Percentiles rank a stretch among this genome's conserved stretches.
Evolutionary conservation across 2,113 vertebrate species (phyloP).

Genomic region (Phodopus roborovskii): DNA sequence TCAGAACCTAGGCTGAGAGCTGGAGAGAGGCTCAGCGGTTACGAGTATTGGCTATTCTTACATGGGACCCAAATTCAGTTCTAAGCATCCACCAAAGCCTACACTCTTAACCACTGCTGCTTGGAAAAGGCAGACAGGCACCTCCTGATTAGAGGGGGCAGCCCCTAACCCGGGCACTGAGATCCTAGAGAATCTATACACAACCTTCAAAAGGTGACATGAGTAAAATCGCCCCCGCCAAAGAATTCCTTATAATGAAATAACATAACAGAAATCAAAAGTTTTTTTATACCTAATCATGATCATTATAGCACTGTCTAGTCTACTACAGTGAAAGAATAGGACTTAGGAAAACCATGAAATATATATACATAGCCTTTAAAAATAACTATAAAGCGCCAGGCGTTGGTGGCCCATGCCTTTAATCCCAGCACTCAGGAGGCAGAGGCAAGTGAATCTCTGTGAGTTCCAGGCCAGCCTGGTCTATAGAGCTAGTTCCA

Average conservation of each 20-base stretch:
- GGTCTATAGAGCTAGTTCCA: too few relatives aligned
- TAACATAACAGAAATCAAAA: slow-evolving; percentile 24
- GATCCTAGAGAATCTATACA: background rate
- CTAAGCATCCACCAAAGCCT: background rate
- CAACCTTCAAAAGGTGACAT: background rate
- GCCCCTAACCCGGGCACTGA: background rate
- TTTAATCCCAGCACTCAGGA: too few relatives aligned
- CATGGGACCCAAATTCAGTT: background rate
- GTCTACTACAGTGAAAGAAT: background rate
- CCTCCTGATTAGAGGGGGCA: background rate
- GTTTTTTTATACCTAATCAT: slow-evolving; percentile 39
- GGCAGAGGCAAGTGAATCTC: too few relatives aligned
- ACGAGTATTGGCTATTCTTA: background rate
- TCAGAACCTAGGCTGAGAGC: background rate
- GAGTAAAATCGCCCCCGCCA: background rate
- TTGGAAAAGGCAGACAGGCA: background rate
- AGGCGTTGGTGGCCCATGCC: too few relatives aligned
- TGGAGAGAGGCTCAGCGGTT: background rate
- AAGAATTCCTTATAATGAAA: slow-evolving; percentile 29
- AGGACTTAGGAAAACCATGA: slow-evolving; percentile 25
- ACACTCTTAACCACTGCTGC: background rate
- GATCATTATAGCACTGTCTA: background rate
- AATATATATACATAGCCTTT: background rate
- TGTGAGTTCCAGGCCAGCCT: too few relatives aligned
- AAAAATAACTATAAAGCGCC: background rate